Percentiles rank a stretch among this genome's conserved stretches.
Evolutionary conservation across 2,113 vertebrate species (phyloP).

Genomic region (Pyrgilauda ruficollis): DNA sequence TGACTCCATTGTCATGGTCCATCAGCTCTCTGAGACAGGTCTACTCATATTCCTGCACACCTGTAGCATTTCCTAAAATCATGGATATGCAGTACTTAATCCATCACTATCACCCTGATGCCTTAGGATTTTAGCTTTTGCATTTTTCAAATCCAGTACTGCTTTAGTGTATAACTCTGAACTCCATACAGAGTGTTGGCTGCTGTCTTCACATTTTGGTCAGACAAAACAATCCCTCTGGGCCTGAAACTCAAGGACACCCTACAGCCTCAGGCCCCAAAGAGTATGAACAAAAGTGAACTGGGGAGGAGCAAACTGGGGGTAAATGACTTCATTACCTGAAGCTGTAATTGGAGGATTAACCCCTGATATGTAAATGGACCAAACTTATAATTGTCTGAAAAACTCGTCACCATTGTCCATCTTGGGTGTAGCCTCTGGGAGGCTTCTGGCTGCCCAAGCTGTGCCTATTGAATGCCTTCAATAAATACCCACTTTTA

Average conservation of each 20-base stretch:
- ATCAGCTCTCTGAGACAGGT: neutral
- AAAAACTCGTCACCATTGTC: accelerated
- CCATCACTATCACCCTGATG: neutral
- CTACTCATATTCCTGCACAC: neutral
- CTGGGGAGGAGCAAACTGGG: neutral
- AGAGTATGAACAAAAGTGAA: neutral
- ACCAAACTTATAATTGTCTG: neutral
- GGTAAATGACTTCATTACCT: neutral
- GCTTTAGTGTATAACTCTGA: neutral
- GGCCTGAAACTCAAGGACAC: neutral
- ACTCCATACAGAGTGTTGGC: neutral
- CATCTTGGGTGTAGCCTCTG: neutral
- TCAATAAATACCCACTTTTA: neutral
- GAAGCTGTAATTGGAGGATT: neutral
- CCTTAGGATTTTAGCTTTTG: neutral
- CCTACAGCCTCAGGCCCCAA: accelerated
- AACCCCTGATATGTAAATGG: neutral
- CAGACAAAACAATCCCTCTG: neutral
- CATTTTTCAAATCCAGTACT: neutral
- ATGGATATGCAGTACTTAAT: neutral
- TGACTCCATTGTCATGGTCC: neutral
- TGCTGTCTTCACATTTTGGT: neutral
- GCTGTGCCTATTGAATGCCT: neutral
- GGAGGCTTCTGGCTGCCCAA: neutral
- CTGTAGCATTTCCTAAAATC: neutral